Base-by-base conservation (phyloP, 2,113 vertebrate genomes). In the Cnemophilus loriae region DNA sequence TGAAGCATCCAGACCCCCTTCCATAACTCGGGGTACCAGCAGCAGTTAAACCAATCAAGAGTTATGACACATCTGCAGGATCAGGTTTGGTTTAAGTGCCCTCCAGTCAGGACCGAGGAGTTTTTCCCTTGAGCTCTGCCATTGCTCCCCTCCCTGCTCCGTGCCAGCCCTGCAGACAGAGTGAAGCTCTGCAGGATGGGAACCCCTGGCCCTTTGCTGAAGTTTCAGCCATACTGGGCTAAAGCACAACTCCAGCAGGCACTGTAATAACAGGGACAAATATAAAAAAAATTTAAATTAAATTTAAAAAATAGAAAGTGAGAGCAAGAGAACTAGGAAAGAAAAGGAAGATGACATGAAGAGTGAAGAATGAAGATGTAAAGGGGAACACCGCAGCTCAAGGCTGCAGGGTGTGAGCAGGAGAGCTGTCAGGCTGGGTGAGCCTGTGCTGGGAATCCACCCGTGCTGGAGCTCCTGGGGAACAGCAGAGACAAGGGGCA, bases 171-270 rank as follows among this genome's bases (percentile, higher is more conserved):
- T 16, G 18, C 44, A 47, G 42, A 21, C 37, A 67, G 35, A 47
- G 16, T 2, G 37, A 6, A 17, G 22, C 20, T 83, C 61, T 33
- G 18, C 37, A 61, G 59, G 33, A 52, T 0, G 0, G 41, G 21
- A 17, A 52, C 8, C 21, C 21, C 26, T 19, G n/a, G 39, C 41
- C 35, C 23, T 23, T 12, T 11, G 56, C 57, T 76, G 32, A 41
- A 24, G 12, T 24, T 44, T 61, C 35, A 67, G 35, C 16, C 12
- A 3, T 6, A 4, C 0, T 56, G 37, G 32, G 56, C 41, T 76
- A 32, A 79, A 90, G 63, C 59, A 42, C 18, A 69, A 6, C 30
- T 47, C 42, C 42, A 73, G 32, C 19, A 44, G 71, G 16, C 32
- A 11, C 8, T 10, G 41, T 10, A 16, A 21, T 33, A 42, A 52